Base-by-base conservation (phyloP, 2,797 vertebrate species). In the Hippoglossus hippoglossus region DNA sequence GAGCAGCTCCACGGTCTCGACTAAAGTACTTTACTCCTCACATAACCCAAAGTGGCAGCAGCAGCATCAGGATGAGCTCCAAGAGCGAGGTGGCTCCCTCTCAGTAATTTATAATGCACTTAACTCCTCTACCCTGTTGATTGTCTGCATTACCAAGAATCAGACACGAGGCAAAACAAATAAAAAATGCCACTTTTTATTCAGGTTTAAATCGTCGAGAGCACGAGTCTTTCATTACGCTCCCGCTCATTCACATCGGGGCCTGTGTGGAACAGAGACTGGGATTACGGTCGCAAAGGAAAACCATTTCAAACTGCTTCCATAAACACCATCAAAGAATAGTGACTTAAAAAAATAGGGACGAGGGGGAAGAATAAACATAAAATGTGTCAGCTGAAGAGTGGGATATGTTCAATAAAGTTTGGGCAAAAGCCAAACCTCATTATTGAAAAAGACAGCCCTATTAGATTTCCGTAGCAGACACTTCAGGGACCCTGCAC, bases 21-120 rank as follows among this genome's bases (percentile, higher is more conserved):
- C 92, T 93, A 93, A 95, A 94, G 89, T 91, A 91, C 92, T 93
- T 93, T 93, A 90, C 90, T 94, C 88, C 88, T 91, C 92, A 90
- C 92, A 92, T 94, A 94, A 95, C 92, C 93, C 87, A 90, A 94
- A 94, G 94, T 94, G 94, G 94, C 94, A 94, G 91, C 87, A 87
- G 86, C 82, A 83, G 88, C 90, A 87, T 87, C 87, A 91, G 89
- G 86, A 92, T 88, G 89, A 90, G 89, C 86, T 92, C 89, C 91
- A 93, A 89, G 88, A 89, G 87, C 89, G 89, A 88, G 91, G 90
- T 91, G 88, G 85, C 89, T 91, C 89, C 89, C 86, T 90, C 91
- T 89, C 87, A 56, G 85, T 90, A 83, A 92, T 90, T 92, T 91
- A 93, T 94, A 94, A 95, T 94, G 91, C 91, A 93, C 92, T 95